A percentile compares a stretch with the other conserved stretches of the same genome.
Conservation (phyloP, 2,888 invertebrate genomes). For the Ormyrus nitidulus region DNA sequence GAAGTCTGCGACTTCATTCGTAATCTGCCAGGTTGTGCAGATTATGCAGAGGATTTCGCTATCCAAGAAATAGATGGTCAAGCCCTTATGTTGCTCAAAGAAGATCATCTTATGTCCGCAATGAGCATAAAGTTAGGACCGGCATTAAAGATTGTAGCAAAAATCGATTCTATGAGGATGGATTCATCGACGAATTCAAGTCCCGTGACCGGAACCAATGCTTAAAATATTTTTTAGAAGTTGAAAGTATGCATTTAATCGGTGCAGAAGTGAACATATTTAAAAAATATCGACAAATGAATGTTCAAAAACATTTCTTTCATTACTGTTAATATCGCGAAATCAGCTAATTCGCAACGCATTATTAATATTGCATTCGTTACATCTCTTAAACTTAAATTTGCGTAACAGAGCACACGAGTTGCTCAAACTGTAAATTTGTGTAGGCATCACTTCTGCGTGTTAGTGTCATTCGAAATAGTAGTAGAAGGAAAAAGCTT, state of each 20-base stretch:
- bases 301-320: background rate
- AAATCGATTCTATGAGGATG: constrained; percentile 89
- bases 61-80: constrained; percentile 98
- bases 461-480: constrained; percentile 21
- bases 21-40: constrained; percentile 91
- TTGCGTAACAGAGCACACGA: constrained; percentile 19
- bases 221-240: constrained; percentile 54
- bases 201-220: constrained; percentile 62
- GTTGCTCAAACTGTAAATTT: constrained; percentile 31
- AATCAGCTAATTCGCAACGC: background rate
- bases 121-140: constrained; percentile 97
- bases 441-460: constrained; percentile 41
- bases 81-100: constrained; percentile 92
- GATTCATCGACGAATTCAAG: constrained; percentile 74
- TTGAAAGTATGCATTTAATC: constrained; percentile 7
- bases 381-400: too few species aligned
- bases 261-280: background rate
- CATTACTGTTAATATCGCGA: background rate
- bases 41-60: constrained; percentile 95
- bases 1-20: constrained; percentile 94
- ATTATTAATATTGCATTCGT: background rate
- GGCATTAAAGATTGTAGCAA: constrained; percentile 95
- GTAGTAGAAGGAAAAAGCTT: constrained; percentile 13
- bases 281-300: constrained; percentile 6
- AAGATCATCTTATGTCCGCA: constrained; percentile 95